Percentiles rank a stretch among this genome's conserved stretches.
Evolutionary conservation across 1,140 invertebrate species (phyloP).

Genomic region (Temnothorax longispinosus): DNA sequence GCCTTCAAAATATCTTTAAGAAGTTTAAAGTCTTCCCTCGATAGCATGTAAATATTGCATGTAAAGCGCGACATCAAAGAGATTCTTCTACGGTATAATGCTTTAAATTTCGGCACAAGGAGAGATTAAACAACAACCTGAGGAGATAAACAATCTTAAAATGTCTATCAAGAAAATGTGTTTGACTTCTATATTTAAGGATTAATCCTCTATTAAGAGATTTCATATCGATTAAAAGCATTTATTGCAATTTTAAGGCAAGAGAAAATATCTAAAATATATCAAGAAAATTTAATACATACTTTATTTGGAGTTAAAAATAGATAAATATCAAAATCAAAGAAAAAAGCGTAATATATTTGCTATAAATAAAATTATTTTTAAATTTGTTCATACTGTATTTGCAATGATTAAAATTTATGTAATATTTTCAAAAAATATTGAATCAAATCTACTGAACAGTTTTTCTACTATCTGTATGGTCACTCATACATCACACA

Average conservation of each 20-base stretch:
- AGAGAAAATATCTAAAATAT: background rate
- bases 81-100: slow-evolving; percentile 71
- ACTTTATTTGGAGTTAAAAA: background rate
- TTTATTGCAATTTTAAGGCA: background rate
- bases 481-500: background rate
- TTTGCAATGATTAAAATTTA: background rate
- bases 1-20: slow-evolving; percentile 75
- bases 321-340: background rate
- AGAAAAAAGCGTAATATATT: background rate
- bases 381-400: background rate
- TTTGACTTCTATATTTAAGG: background rate
- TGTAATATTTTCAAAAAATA: background rate
- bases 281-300: background rate
- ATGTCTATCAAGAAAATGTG: slow-evolving; percentile 45
- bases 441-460: background rate
- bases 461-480: background rate
- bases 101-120: slow-evolving; percentile 68
- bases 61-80: slow-evolving; percentile 73
- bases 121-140: slow-evolving; percentile 69
- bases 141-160: slow-evolving; percentile 59
- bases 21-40: slow-evolving; percentile 75
- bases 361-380: background rate
- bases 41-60: slow-evolving; percentile 76
- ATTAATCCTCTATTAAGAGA: slow-evolving; percentile 12
- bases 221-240: background rate